Conservation (phyloP, 2,797 vertebrate species). For the Onychomys arenicola region DNA sequence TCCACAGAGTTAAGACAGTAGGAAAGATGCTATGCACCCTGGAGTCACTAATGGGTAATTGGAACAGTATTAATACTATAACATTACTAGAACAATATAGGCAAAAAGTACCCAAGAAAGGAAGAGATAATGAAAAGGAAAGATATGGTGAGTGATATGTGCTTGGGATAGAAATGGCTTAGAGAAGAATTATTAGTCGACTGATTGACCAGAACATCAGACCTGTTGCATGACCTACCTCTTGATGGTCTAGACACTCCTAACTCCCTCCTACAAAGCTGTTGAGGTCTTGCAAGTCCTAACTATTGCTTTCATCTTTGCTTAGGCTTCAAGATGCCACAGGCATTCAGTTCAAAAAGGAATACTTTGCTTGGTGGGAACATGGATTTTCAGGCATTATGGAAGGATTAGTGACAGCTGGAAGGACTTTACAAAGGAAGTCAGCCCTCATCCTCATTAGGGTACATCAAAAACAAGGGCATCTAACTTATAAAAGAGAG, state of each 20-base stretch:
- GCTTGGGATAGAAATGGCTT: neutral
- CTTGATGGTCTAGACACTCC: neutral
- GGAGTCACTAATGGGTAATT: constrained; percentile 7
- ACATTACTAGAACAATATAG: neutral
- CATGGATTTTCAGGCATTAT: neutral
- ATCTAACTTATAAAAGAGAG: constrained; percentile 12
- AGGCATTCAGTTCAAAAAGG: neutral
- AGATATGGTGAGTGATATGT: neutral
- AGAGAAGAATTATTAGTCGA: constrained; percentile 27
- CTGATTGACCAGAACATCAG: neutral
- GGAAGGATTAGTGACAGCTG: neutral
- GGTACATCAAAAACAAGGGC: neutral
- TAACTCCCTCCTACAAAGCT: neutral
- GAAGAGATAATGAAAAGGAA: constrained; percentile 1
- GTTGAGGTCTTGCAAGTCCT: neutral
- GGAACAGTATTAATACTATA: neutral
- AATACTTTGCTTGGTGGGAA: neutral
- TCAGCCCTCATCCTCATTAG: neutral
- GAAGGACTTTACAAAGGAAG: neutral
- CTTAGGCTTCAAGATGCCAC: neutral
- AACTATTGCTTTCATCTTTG: neutral
- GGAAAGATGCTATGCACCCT: neutral
- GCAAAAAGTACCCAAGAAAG: neutral
- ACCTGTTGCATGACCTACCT: neutral
- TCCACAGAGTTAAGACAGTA: neutral